These are phyloP conservation scores for Neotoxoptera formosana DNA, from an alignment of 1,140 invertebrate species.

Conservation along the genomic window DNA sequence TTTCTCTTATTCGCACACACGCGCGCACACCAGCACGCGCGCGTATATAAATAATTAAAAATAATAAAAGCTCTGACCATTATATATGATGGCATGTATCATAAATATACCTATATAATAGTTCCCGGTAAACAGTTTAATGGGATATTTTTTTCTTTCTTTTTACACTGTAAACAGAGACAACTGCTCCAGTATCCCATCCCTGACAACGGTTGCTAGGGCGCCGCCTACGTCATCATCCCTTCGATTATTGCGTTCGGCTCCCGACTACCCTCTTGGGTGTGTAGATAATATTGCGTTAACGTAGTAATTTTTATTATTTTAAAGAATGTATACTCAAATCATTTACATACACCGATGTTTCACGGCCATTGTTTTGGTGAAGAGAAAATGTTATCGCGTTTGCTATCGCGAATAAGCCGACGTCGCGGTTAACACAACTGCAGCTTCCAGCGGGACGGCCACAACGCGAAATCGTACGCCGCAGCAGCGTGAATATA, in stretches of 20 bases:
- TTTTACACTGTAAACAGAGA: conserved; percentile 15
- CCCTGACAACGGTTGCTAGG: conserved; percentile 53
- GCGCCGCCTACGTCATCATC: conserved; percentile 50
- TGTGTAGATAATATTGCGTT: conserved; percentile 31
- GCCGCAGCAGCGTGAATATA: background rate
- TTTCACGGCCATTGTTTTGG: background rate
- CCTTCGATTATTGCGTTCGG: conserved; percentile 52
- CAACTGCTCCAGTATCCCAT: conserved; percentile 10
- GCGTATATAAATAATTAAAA: conserved; percentile 11
- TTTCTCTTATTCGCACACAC: background rate
- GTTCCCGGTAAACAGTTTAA: background rate
- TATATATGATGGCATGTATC: background rate
- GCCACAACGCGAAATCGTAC: background rate
- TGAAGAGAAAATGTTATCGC: conserved; percentile 23
- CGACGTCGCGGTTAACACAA: background rate
- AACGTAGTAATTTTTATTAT: background rate
- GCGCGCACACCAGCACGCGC: no score
- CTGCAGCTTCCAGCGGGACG: background rate
- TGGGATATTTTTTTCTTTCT: conserved; percentile 25
- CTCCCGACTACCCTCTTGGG: conserved; percentile 16
- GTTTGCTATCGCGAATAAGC: background rate
- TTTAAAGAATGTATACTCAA: conserved; percentile 25
- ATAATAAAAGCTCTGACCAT: background rate
- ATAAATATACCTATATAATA: background rate
- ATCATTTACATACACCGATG: background rate